Base-by-base conservation (phyloP, 2,888 invertebrate species). In the Rotaria magnacalcarata region DNA sequence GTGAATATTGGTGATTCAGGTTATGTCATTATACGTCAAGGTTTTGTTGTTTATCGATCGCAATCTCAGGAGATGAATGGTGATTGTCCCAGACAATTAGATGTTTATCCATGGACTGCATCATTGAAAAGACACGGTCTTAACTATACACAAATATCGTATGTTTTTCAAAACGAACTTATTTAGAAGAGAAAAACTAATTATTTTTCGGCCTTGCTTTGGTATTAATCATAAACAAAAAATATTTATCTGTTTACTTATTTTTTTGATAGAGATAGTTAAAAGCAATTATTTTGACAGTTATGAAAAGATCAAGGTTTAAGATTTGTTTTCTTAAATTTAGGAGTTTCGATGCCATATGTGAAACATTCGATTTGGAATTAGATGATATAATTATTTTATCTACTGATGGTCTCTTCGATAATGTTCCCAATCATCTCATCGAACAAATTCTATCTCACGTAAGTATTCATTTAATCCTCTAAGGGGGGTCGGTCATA, bases 11-110 rank as follows among this genome's bases (percentile, higher is more conserved):
- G 87, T 41, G 87, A 87, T 34, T 85, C 67, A 41, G 87, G 87
- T 43, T 87, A 84, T 56, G 60, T 74, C 47, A 50, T 87, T 60
- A 27, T 85, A 47, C 80, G 87, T n/a, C 54, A 84, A 67, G 85
- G 84, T 27, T 52, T 24, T 27, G 75, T 87, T 56, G 19, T 87
- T 21, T 21, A 84, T 60, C 85, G 60, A 24, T 87, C 87, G 19
- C 58, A 14, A 54, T 84, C 85, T 27, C 84, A 87, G 52, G 52
- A 50, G 54, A 54, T 85, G 24, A 87, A 52, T 21, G 84, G 47
- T 14, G 87, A 87, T 34, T 87, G 87, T 85, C 87, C 87, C 1
- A 52, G 74, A 67, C 87, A 87, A 58, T 54, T 87, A n/a, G 87
- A 87, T 74, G 84, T 85, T 47, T 87, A 87, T 87, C 87, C 87